These are phyloP conservation scores for Oasisia sp. DNA, from an alignment of 2,888 invertebrate genomes.

Conservation along the genomic window DNA sequence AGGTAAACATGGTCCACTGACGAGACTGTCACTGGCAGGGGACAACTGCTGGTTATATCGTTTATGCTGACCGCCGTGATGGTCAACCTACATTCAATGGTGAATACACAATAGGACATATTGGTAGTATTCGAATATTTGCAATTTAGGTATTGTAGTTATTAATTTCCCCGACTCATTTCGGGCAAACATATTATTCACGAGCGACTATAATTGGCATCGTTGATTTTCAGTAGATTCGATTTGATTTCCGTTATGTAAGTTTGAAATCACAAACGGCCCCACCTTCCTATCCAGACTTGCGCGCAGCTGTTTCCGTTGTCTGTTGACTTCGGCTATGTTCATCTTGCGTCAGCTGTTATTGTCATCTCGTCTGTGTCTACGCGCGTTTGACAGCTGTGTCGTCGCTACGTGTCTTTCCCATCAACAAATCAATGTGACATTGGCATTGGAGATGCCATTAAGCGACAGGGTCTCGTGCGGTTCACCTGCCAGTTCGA, in stretches of 20 bases:
- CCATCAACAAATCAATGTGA: background rate
- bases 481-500: background rate
- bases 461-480: background rate
- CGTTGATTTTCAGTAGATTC: too few relatives aligned
- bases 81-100: too few relatives aligned
- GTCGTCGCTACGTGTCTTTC: background rate
- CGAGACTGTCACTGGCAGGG: too few relatives aligned
- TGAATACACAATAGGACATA: too few relatives aligned
- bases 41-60: too few relatives aligned
- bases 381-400: background rate
- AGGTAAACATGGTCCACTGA: too few relatives aligned
- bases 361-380: background rate
- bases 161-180: too few relatives aligned
- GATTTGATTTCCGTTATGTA: background rate
- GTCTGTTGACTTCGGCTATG: background rate
- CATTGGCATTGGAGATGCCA: background rate
- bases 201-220: too few relatives aligned
- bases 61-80: too few relatives aligned
- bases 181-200: too few relatives aligned
- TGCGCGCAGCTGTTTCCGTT: background rate
- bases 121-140: too few relatives aligned
- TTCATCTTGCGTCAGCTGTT: background rate
- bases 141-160: too few relatives aligned
- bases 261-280: background rate
- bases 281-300: background rate